Evolutionary conservation across 2,113 vertebrate species (phyloP), one percentile per base, ranked within the genome.

Genomic region (Carassius carassius): DNA sequence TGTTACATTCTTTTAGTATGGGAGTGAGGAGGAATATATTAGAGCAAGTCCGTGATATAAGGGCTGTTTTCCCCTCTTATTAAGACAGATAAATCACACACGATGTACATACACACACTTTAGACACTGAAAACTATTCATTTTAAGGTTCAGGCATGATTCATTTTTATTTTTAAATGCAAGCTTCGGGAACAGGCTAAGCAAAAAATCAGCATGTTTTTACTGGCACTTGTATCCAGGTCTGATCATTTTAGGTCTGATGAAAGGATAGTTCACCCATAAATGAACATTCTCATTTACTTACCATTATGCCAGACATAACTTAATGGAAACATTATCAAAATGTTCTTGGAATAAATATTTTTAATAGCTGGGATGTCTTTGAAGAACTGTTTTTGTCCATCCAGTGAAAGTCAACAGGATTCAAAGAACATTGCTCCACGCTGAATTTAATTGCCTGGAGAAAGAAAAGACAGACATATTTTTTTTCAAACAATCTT

Each of bases 41-140:
- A 51, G 14, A 80, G 78, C 56, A 16, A 29, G 35, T 44, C 21
- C 3, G 1, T 65, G 37, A 80, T 63, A 62, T 44, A 8, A 29
- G n/a, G 41, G 13, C 23, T 76, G 23, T 49, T 19, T 54, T 76
- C 19, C 58, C 37, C 21, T 21, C 35, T 37, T 5, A 25, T 69
- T 32, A 14, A 69, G n/a, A 25, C n/a, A 21, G 19, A 47, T 12
- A 41, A 4, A 44, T 1, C 25, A 21, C 82, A 83, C 82, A 60
- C 41, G 47, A 49, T 21, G 41, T 63, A 25, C 47, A 73, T 23
- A 85, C 65, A 80, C 56, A 51, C 47, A 54, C 47, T n/a, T 23
- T 47, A n/a, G 19, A 58, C 37, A 62, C 4, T 23, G 47, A 32
- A 67, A 67, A 67, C 73, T 67, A 2, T 51, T 16, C 0, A 16